phyloP scores from a whole-genome alignment of 1,140 invertebrate species.

The Halesus radiatus region DNA sequence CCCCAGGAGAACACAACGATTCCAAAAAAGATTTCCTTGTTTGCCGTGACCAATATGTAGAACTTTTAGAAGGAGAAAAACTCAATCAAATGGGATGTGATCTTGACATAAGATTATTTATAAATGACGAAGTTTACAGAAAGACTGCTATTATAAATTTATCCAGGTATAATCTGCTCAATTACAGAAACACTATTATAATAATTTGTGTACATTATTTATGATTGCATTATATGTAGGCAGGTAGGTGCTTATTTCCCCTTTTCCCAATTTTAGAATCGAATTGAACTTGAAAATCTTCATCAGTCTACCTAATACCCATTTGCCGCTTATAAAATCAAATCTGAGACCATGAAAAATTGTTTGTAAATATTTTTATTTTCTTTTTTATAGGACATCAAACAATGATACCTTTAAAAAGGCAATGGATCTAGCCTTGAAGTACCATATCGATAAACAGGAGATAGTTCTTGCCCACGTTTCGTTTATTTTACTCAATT shows the following conservation, averaged over 20 bases:
- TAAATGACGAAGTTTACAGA: constrained; percentile 45
- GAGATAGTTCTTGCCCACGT: constrained; percentile 50
- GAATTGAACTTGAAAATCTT: too few species aligned
- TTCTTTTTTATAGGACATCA: constrained; percentile 26
- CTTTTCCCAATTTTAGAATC: too few species aligned
- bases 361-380: not conserved
- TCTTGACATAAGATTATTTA: constrained; percentile 50
- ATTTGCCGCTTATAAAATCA: too few species aligned
- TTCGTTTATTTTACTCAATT: constrained; percentile 44
- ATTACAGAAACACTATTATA: not conserved
- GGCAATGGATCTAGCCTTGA: constrained; percentile 46
- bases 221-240: too few species aligned
- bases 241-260: too few species aligned
- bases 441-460: constrained; percentile 45
- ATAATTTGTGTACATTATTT: too few species aligned
- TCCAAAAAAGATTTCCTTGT: constrained; percentile 33
- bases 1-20: constrained; percentile 37
- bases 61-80: constrained; percentile 53
- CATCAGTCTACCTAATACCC: too few species aligned
- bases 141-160: constrained; percentile 48
- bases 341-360: too few species aligned
- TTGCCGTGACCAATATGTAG: constrained; percentile 44
- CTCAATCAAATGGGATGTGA: constrained; percentile 46
- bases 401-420: constrained; percentile 39
- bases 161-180: constrained; percentile 29